phyloP scores from a whole-genome alignment of 2,797 vertebrate species.

The Adelosebastes latens region DNA sequence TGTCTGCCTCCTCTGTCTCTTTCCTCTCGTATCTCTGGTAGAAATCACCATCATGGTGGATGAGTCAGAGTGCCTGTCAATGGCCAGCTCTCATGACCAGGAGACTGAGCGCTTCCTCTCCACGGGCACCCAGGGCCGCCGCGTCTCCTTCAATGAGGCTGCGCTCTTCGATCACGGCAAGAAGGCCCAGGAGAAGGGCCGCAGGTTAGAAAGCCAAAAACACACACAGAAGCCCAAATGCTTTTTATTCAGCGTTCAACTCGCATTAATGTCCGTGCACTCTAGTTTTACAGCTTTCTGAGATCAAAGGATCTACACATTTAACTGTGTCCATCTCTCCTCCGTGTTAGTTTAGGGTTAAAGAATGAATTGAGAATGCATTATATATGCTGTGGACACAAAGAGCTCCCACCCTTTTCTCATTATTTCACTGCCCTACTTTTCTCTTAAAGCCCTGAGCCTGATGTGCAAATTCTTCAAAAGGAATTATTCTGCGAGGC shows the following conservation, averaged over 20 bases:
- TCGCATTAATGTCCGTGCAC: not conserved
- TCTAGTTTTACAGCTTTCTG: not conserved
- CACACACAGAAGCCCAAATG: not conserved
- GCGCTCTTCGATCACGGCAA: constrained; percentile 93
- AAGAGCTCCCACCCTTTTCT: constrained; percentile 16
- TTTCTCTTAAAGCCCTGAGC: constrained; percentile 34
- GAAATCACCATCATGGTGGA: constrained; percentile 93
- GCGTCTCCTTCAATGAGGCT: constrained; percentile 97
- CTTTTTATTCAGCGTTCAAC: not conserved
- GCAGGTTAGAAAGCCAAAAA: constrained; percentile 83
- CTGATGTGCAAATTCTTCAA: constrained; percentile 38
- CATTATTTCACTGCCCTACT: constrained; percentile 36
- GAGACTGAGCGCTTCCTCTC: constrained; percentile 95
- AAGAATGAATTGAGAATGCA: constrained; percentile 31
- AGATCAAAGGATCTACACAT: constrained; percentile 32
- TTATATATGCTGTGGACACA: constrained; percentile 28
- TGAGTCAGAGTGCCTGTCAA: constrained; percentile 90
- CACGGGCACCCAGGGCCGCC: constrained; percentile 89
- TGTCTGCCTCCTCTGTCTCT: constrained; percentile 1
- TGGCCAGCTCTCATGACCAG: constrained; percentile 87
- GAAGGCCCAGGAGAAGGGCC: constrained; percentile 93
- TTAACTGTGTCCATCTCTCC: not conserved
- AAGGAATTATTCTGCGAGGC: constrained; percentile 25
- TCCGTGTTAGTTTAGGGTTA: constrained; percentile 18
- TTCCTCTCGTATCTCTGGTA: constrained; percentile 56